Evolutionary conservation across 2,888 invertebrate genomes (phyloP).

Genomic region (Macrophya alboannulata): DNA sequence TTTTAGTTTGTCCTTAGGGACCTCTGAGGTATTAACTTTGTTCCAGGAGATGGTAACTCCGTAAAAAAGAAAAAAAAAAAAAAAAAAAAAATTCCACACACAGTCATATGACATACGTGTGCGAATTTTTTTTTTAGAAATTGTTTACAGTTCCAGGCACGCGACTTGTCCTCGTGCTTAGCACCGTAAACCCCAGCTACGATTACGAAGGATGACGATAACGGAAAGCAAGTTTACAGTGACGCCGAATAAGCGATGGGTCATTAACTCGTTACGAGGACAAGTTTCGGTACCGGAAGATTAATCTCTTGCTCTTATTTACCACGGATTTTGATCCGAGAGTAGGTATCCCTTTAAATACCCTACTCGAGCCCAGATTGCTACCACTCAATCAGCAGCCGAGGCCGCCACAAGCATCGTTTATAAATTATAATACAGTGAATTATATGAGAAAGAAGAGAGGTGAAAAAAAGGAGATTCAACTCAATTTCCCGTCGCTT

Average conservation of each 20-base stretch:
- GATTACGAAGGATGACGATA: neutral
- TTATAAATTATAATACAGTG: slow-evolving; percentile 6
- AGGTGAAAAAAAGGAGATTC: neutral
- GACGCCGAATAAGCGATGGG: neutral
- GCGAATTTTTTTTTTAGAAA: neutral
- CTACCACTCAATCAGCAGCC: slow-evolving; percentile 30
- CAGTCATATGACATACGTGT: neutral
- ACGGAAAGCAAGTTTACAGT: neutral
- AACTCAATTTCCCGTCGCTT: neutral
- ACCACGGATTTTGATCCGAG: slow-evolving; percentile 10
- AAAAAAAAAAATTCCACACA: slow-evolving; percentile 56
- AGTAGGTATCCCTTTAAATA: neutral
- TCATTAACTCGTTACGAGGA: slow-evolving; percentile 24
- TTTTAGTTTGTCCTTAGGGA: slow-evolving; percentile 62
- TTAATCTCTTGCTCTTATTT: neutral
- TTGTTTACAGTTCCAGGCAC: neutral
- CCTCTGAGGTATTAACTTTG: slow-evolving; percentile 68
- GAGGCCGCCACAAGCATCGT: neutral
- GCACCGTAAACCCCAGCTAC: neutral
- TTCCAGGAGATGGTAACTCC: slow-evolving; percentile 64
- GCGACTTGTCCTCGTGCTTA: neutral
- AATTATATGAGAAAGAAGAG: neutral
- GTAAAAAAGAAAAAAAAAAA: slow-evolving; percentile 60
- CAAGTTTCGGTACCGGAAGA: neutral
- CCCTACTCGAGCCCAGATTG: slow-evolving; percentile 10